These are phyloP conservation scores for Corapipo altera DNA, from an alignment of 2,113 vertebrate genomes.

Conservation along the genomic window DNA sequence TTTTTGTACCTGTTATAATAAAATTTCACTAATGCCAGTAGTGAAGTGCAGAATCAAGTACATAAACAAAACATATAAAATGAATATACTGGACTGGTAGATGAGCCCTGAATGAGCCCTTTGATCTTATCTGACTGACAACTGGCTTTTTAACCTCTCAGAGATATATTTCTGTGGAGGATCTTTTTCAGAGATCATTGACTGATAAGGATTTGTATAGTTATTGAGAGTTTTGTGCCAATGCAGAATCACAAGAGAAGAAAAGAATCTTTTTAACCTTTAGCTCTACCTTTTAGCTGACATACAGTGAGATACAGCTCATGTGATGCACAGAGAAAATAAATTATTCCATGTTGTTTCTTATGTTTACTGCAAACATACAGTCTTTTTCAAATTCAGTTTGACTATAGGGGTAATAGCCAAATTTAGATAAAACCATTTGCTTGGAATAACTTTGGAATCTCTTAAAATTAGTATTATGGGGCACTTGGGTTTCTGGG, in stretches of 20 bases:
- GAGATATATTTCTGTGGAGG: not conserved
- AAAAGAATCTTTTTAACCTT: not conserved
- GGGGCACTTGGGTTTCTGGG: slow-evolving; percentile 49
- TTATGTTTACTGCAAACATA: not conserved
- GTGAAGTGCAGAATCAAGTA: not conserved
- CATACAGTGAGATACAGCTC: not conserved
- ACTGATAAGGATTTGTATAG: not conserved
- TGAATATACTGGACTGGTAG: not conserved
- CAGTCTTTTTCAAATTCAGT: not conserved
- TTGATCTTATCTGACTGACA: not conserved
- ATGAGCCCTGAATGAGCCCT: not conserved
- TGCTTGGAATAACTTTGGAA: slow-evolving; percentile 24
- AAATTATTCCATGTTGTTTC: not conserved
- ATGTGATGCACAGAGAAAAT: not conserved
- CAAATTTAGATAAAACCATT: slow-evolving; percentile 49
- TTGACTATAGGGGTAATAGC: slow-evolving; percentile 5
- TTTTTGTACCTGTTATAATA: not conserved
- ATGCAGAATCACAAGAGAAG: not conserved
- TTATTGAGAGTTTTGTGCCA: not conserved
- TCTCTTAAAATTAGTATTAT: slow-evolving; percentile 58
- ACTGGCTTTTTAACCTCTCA: not conserved
- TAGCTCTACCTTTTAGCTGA: not conserved
- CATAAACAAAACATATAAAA: not conserved
- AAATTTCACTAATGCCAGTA: not conserved
- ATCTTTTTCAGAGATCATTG: not conserved